Evolutionary conservation across 2,888 invertebrate species (phyloP).

Genomic region (Mayetiola destructor): DNA sequence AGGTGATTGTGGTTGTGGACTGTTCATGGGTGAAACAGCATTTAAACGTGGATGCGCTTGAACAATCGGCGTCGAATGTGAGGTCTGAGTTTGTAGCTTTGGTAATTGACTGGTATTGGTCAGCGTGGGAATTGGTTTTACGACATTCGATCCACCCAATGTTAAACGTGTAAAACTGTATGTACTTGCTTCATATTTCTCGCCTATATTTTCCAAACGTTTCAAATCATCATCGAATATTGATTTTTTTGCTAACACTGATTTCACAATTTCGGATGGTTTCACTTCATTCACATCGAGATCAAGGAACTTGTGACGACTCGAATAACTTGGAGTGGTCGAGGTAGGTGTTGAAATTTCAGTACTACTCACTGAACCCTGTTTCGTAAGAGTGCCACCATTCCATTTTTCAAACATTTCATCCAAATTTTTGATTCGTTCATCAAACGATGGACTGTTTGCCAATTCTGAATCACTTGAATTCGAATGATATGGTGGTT

Average conservation of each 20-base stretch:
- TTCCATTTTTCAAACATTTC: constrained; percentile 89
- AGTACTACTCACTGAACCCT: constrained; percentile 31
- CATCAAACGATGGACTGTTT: constrained; percentile 67
- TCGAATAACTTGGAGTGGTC: constrained; percentile 41
- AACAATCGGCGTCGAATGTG: neutral
- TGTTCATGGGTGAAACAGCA: constrained; percentile 32
- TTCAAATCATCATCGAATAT: constrained; percentile 94
- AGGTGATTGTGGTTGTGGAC: constrained; percentile 33
- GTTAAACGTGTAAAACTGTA: neutral
- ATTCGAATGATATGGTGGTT: constrained; percentile 61
- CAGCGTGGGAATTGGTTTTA: neutral
- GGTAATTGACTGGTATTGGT: neutral
- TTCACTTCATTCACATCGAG: constrained; percentile 67
- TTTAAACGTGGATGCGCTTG: constrained; percentile 3
- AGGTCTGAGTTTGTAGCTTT: neutral
- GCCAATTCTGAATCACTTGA: constrained; percentile 53
- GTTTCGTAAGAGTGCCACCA: constrained; percentile 35
- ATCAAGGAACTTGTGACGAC: constrained; percentile 60
- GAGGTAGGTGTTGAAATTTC: constrained; percentile 32
- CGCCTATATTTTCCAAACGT: constrained; percentile 71
- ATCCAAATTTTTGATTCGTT: constrained; percentile 80
- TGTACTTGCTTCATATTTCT: constrained; percentile 54
- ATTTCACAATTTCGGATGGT: constrained; percentile 87
- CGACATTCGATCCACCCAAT: neutral
- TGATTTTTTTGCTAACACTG: constrained; percentile 78